Percentiles rank a stretch among this genome's conserved stretches.
Conservation (phyloP, 2,888 invertebrate species). For the Ischnura elegans region DNA sequence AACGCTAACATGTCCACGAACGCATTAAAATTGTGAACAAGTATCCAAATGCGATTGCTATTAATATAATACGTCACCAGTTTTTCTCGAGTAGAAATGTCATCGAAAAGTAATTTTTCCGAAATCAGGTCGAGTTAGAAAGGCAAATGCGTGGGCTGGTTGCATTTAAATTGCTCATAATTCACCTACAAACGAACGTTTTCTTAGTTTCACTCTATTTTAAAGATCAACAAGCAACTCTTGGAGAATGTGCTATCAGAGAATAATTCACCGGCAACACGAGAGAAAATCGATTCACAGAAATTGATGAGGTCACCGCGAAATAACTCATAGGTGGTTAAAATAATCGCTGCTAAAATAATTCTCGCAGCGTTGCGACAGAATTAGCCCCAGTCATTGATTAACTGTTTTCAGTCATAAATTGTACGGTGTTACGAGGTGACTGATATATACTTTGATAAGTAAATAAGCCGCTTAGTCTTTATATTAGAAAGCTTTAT, state of each 20-base stretch:
- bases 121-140: conserved; percentile 15
- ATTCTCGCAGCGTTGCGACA: background rate
- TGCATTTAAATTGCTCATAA: background rate
- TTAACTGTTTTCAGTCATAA: background rate
- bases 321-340: background rate
- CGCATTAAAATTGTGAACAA: too few relatives aligned
- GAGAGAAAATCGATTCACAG: background rate
- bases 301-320: background rate
- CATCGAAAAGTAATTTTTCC: background rate
- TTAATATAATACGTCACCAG: too few relatives aligned
- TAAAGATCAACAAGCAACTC: background rate
- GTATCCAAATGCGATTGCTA: too few relatives aligned
- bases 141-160: background rate
- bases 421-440: background rate
- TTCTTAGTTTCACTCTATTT: background rate
- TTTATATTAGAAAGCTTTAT: too few relatives aligned
- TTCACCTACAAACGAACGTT: background rate
- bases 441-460: too few relatives aligned
- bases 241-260: background rate
- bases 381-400: background rate
- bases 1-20: too few relatives aligned
- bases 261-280: background rate
- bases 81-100: background rate
- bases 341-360: background rate
- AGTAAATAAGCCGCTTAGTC: too few relatives aligned